Conservation (phyloP, 2,797 vertebrate genomes). For the Tiaroga cobitis region DNA sequence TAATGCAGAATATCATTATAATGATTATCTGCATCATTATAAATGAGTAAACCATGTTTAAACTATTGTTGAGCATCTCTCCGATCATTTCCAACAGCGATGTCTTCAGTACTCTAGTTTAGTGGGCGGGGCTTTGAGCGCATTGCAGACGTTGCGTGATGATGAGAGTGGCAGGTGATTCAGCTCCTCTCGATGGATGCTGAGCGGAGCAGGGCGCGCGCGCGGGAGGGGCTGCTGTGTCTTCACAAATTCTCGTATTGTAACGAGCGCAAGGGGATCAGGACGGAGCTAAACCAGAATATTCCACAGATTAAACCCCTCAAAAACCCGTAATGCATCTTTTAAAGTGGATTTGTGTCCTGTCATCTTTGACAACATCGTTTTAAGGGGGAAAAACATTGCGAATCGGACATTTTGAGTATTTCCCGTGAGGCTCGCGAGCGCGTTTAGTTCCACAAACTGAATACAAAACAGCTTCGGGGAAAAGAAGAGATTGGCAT, state of each 20-base stretch:
- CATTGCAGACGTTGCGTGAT: slow-evolving; percentile 55
- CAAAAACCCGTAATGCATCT: slow-evolving; percentile 2
- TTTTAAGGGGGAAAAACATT: slow-evolving; percentile 33
- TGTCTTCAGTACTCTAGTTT: neutral
- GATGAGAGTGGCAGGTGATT: slow-evolving; percentile 74
- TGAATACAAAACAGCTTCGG: neutral
- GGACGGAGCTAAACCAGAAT: slow-evolving; percentile 43
- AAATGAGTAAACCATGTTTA: neutral
- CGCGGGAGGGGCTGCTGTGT: slow-evolving; percentile 75
- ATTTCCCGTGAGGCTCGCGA: slow-evolving; percentile 15
- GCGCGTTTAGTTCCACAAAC: slow-evolving; percentile 21
- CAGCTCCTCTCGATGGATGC: slow-evolving; percentile 70
- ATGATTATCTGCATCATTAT: neutral
- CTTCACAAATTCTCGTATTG: slow-evolving; percentile 63
- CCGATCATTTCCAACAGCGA: neutral
- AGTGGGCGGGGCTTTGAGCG: slow-evolving; percentile 24
- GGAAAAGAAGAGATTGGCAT: slow-evolving; percentile 9
- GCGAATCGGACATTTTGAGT: slow-evolving; percentile 69
- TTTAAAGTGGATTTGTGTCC: slow-evolving; percentile 57
- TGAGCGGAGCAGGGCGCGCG: slow-evolving; percentile 58
- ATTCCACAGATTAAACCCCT: neutral
- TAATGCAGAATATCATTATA: neutral
- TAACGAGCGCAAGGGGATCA: slow-evolving; percentile 64
- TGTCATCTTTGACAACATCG: slow-evolving; percentile 49
- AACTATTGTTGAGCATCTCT: neutral